A percentile compares a stretch with the other conserved stretches of the same genome.
Evolutionary conservation across 2,797 vertebrate genomes (phyloP).

Genomic region (Enteromius mattozi): DNA sequence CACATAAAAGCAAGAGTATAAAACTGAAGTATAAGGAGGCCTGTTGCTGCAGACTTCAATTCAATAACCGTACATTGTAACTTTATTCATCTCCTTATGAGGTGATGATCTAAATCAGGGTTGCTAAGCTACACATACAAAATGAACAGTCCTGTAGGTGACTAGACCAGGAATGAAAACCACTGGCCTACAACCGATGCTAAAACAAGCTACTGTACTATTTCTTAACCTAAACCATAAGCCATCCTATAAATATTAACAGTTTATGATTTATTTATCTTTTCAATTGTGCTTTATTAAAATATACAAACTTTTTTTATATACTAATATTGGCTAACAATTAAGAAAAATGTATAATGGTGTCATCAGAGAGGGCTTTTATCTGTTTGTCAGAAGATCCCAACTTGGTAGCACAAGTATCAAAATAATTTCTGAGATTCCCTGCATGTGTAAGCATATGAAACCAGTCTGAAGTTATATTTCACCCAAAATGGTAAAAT

Average conservation of each 20-base stretch:
- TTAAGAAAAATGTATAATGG: not conserved
- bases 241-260: too few species aligned
- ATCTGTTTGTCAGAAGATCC: not conserved
- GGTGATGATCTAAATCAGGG: not conserved
- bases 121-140: not conserved
- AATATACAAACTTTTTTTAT: not conserved
- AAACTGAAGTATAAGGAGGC: not conserved
- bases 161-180: not conserved
- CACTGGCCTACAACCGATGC: not conserved
- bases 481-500: not conserved
- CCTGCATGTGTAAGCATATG: not conserved
- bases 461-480: not conserved
- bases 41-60: not conserved
- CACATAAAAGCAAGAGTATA: not conserved
- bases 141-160: not conserved
- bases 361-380: not conserved
- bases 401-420: not conserved
- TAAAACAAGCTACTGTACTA: not conserved
- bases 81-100: not conserved
- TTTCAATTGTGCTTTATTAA: too few species aligned
- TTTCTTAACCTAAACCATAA: too few species aligned
- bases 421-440: not conserved
- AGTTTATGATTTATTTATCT: too few species aligned
- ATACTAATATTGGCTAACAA: not conserved
- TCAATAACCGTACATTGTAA: not conserved